Conservation (phyloP, 2,888 invertebrate genomes). For the Oscheius sp. region DNA sequence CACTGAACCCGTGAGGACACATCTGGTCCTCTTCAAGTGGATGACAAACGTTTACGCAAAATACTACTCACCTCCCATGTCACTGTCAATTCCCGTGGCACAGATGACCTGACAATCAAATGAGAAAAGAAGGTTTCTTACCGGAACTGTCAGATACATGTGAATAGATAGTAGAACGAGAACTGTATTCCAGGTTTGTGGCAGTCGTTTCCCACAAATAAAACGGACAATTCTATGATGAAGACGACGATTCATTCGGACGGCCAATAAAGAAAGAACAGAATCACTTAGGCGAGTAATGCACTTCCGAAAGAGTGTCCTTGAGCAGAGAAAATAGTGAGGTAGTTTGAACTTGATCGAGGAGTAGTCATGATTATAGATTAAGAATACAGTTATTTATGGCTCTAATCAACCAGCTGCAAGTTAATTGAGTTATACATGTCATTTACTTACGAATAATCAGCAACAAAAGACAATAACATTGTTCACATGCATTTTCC, state of each 20-base stretch:
- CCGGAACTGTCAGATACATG: conserved; percentile 57
- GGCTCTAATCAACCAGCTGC: too few species aligned
- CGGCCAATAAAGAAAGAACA: neutral
- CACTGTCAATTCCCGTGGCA: conserved; percentile 53
- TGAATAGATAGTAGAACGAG: conserved; percentile 56
- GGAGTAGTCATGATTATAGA: too few species aligned
- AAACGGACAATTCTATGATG: conserved; percentile 41
- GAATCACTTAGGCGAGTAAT: conserved; percentile 8
- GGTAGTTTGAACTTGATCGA: too few species aligned
- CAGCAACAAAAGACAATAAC: too few species aligned
- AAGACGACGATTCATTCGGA: conserved; percentile 36
- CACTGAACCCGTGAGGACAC: neutral
- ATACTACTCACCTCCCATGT: conserved; percentile 40
- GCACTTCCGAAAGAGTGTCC: conserved; percentile 9
- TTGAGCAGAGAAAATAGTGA: conserved; percentile 12
- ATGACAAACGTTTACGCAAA: neutral
- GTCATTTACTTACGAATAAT: too few species aligned
- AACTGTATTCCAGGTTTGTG: conserved; percentile 61
- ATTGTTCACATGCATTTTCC: too few species aligned
- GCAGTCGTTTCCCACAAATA: conserved; percentile 53
- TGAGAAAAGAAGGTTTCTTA: too few species aligned
- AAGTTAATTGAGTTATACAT: too few species aligned
- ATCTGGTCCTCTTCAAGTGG: neutral
- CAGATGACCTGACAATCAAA: too few species aligned
- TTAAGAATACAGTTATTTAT: too few species aligned